phyloP scores from a whole-genome alignment of 2,113 vertebrate genomes.

The Cebidichthys violaceus region DNA sequence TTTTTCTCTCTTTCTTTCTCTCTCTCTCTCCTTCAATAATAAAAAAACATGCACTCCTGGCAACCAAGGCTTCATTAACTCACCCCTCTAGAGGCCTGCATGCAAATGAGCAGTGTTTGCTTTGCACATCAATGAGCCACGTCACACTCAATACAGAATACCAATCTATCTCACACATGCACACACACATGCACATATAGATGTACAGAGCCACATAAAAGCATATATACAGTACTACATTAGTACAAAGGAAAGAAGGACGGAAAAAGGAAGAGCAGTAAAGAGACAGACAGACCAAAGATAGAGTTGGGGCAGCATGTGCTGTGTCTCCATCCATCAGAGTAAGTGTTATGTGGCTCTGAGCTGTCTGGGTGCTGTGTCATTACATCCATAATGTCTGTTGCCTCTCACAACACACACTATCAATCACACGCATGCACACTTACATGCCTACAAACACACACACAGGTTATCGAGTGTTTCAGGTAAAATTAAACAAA shows the following conservation, averaged over 20 bases:
- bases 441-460: not conserved
- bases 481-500: constrained; percentile 24
- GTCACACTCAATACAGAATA: constrained; percentile 55
- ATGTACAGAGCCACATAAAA: constrained; percentile 16
- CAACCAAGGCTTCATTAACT: constrained; percentile 75
- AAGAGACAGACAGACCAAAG: constrained; percentile 38
- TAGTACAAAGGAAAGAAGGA: not conserved
- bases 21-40: constrained; percentile 33
- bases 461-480: not conserved
- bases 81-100: constrained; percentile 66
- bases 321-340: constrained; percentile 72
- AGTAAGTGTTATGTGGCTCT: constrained; percentile 71
- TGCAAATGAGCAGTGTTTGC: constrained; percentile 77
- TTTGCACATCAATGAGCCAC: constrained; percentile 76
- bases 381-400: constrained; percentile 81
- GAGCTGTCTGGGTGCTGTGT: constrained; percentile 77
- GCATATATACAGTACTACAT: not conserved
- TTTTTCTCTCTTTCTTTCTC: constrained; percentile 10
- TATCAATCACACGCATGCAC: constrained; percentile 66
- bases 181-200: constrained; percentile 10
- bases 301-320: constrained; percentile 58
- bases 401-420: constrained; percentile 68
- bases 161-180: constrained; percentile 32
- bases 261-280: not conserved
- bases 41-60: constrained; percentile 68